These are phyloP conservation scores for Ditula angustiorana DNA, from an alignment of 2,888 invertebrate genomes.

Conservation along the genomic window DNA sequence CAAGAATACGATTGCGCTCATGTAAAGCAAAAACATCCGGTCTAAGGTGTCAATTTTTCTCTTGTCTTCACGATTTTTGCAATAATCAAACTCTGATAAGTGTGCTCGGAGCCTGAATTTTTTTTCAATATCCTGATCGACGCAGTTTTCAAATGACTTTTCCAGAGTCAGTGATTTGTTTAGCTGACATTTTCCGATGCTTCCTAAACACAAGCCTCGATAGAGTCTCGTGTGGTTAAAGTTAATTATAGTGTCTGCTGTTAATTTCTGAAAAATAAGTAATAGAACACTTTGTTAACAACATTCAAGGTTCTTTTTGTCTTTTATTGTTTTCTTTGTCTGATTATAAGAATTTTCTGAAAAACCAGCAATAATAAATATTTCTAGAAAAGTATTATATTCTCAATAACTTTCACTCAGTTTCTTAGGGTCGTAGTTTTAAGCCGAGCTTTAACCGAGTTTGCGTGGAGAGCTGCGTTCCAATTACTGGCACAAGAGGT, in stretches of 20 bases:
- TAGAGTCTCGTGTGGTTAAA: slow-evolving; percentile 40
- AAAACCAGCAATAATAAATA: no score
- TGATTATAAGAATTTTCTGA: no score
- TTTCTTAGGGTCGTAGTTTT: no score
- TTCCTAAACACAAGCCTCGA: slow-evolving; percentile 36
- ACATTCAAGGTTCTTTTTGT: no score
- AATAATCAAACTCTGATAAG: slow-evolving; percentile 29
- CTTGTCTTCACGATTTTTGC: slow-evolving; percentile 29
- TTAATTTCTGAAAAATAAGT: slow-evolving; percentile 28
- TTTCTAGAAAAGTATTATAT: no score
- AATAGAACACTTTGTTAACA: not conserved
- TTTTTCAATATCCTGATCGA: slow-evolving; percentile 23
- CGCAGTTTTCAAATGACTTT: slow-evolving; percentile 37
- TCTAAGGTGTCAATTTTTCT: slow-evolving; percentile 33
- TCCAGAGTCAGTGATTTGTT: slow-evolving; percentile 17
- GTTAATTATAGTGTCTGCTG: slow-evolving; percentile 23
- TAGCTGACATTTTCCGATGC: slow-evolving; percentile 20
- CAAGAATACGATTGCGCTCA: slow-evolving; percentile 19
- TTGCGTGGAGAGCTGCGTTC: no score
- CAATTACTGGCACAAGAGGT: no score
- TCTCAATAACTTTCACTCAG: no score
- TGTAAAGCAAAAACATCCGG: slow-evolving; percentile 27
- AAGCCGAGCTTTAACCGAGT: no score
- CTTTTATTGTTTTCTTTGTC: no score
- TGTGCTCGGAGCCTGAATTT: slow-evolving; percentile 30